Evolutionary conservation across 2,888 invertebrate species (phyloP).

Genomic region (Nomada ruficornis): DNA sequence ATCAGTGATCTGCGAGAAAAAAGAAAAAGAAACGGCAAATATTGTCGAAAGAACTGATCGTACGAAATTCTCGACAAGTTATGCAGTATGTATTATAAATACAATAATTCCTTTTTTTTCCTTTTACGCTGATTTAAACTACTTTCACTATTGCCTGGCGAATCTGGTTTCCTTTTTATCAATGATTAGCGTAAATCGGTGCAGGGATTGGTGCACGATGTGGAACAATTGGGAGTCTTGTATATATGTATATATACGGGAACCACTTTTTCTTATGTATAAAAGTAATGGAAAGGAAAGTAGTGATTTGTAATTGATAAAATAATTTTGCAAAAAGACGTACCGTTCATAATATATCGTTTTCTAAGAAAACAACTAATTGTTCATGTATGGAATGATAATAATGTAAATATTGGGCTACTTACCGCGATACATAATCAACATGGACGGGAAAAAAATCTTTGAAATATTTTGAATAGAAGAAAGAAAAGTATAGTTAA

Average conservation of each 20-base stretch:
- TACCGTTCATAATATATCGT: no score
- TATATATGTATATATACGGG: neutral
- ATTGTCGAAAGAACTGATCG: neutral
- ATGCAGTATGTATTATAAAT: neutral
- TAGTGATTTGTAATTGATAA: no score
- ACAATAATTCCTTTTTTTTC: neutral
- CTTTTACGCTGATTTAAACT: conserved; percentile 3
- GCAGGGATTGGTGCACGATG: neutral
- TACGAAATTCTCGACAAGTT: neutral
- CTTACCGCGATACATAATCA: no score
- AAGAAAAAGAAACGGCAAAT: neutral
- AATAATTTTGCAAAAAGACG: no score
- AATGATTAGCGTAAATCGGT: neutral
- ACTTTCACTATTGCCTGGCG: conserved; percentile 26
- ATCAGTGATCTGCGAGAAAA: conserved; percentile 21
- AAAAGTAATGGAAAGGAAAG: no score
- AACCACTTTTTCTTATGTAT: neutral
- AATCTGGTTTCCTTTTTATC: neutral
- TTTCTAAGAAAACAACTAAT: no score
- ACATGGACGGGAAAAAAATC: neutral
- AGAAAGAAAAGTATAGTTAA: neutral
- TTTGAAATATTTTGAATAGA: neutral
- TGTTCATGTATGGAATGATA: no score
- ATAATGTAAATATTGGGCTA: no score
- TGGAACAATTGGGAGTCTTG: neutral